A percentile compares a stretch with the other conserved stretches of the same genome.
Conservation (phyloP, 2,888 invertebrate genomes). For the Marasmarcha lunaedactyla region DNA sequence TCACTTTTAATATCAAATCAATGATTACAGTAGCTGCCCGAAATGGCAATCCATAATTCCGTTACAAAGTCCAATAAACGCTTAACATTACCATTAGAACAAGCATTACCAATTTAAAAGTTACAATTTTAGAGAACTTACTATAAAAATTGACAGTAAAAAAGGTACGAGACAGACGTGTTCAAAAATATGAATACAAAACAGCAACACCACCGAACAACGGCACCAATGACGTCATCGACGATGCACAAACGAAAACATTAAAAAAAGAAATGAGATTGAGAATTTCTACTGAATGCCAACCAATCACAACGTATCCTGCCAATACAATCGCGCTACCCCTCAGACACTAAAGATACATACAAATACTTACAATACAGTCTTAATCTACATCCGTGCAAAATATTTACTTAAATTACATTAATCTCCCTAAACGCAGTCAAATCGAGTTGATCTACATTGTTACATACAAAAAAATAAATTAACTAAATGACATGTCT, state of each 20-base stretch:
- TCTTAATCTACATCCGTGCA: constrained; percentile 25
- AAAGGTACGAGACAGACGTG: too few relatives aligned
- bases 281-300: neutral
- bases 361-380: neutral
- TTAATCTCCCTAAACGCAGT: constrained; percentile 61
- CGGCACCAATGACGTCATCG: neutral
- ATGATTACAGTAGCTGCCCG: too few relatives aligned
- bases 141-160: too few relatives aligned
- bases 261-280: neutral
- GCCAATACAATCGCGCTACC: neutral
- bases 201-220: too few relatives aligned
- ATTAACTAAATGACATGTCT: constrained; percentile 42
- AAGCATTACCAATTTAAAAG: too few relatives aligned
- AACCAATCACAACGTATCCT: neutral
- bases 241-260: neutral
- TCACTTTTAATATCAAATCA: too few relatives aligned
- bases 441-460: constrained; percentile 58
- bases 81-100: too few relatives aligned
- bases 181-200: too few relatives aligned
- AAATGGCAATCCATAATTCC: too few relatives aligned
- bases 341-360: neutral
- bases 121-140: too few relatives aligned
- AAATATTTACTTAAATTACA: constrained; percentile 46
- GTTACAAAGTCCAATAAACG: too few relatives aligned
- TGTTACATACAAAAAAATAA: constrained; percentile 51